Evolutionary conservation across 2,113 vertebrate genomes (phyloP), one percentile per base, ranked within the genome.

Genomic region (Alaudala cheleensis): DNA sequence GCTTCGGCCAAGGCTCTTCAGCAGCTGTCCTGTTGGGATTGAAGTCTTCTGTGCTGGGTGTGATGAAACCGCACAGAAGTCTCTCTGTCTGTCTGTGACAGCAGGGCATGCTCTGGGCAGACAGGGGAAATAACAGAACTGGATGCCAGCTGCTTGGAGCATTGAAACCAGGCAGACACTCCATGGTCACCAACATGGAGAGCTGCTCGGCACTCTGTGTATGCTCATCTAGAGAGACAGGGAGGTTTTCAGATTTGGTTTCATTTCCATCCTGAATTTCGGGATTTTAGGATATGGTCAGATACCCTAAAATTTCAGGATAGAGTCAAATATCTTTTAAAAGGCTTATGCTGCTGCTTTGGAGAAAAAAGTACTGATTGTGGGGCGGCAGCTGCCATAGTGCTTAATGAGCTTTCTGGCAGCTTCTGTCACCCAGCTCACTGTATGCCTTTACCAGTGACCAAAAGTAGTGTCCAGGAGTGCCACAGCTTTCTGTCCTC

Each of bases 401-500:
- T 5, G 16, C 29, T 37, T 42, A 37, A 7, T 14, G 5, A 65
- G 45, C 34, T 14, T 29, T 44, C 70, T 15, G 6, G 58, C 74
- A 53, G 9, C 33, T 86, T 70, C 57, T 56, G 65, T 10, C n/a
- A 40, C 14, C 21, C 29, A 9, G 47, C 16, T 34, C 33, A 47
- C 1, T 11, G 39, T 49, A 54, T 73, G 33, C 7, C 72, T 34
- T 29, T 3, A 4, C 37, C 22, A 42, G 47, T 62, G 61, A 44
- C 40, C 9, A 1, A 0, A n/a, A n/a, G 15, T 2, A 3, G 23
- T 0, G 7, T 21, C 62, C 73, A 11, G 40, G 54, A 3, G 16
- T 31, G 47, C 24, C 10, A n/a, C 54, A 16, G 37, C 31, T 78
- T 81, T 34, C 56, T 85, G 21, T 64, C 19, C 87, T 11, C 10